Evolutionary conservation across 2,797 vertebrate species (phyloP).

Genomic region (Petrocephalus schoutedeni): DNA sequence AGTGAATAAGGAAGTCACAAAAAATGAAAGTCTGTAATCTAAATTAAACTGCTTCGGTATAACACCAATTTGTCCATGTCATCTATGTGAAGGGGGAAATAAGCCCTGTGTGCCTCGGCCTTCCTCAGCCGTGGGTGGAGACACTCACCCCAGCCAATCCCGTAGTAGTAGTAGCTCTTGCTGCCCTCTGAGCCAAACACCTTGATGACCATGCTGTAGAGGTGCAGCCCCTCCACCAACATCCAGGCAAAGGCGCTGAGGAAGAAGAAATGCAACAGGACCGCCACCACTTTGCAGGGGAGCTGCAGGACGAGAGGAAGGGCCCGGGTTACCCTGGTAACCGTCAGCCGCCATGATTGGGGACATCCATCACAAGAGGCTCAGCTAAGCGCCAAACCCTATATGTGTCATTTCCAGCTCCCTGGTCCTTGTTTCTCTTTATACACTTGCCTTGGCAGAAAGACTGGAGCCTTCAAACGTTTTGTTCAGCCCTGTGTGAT

Average conservation of each 20-base stretch:
- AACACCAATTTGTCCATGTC: not conserved
- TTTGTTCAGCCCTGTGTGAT: not conserved
- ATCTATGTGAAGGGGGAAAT: not conserved
- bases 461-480: not conserved
- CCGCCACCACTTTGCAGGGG: conserved; percentile 80
- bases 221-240: conserved; percentile 94
- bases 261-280: conserved; percentile 92
- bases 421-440: not conserved
- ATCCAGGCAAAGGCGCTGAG: conserved; percentile 94
- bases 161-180: conserved; percentile 91
- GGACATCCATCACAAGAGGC: not conserved
- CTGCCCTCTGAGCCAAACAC: conserved; percentile 93
- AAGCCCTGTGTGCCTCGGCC: not conserved
- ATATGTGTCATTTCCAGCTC: not conserved
- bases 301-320: conserved; percentile 55
- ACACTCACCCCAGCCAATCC: conserved; percentile 86
- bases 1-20: not conserved
- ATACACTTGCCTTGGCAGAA: not conserved
- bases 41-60: not conserved
- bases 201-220: conserved; percentile 96
- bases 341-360: not conserved
- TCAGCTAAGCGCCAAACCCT: not conserved
- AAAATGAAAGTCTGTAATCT: not conserved
- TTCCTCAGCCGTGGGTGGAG: not conserved
- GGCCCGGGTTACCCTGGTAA: not conserved